phyloP scores from a whole-genome alignment of 2,888 invertebrate species.

The Cantharis lateralis region DNA sequence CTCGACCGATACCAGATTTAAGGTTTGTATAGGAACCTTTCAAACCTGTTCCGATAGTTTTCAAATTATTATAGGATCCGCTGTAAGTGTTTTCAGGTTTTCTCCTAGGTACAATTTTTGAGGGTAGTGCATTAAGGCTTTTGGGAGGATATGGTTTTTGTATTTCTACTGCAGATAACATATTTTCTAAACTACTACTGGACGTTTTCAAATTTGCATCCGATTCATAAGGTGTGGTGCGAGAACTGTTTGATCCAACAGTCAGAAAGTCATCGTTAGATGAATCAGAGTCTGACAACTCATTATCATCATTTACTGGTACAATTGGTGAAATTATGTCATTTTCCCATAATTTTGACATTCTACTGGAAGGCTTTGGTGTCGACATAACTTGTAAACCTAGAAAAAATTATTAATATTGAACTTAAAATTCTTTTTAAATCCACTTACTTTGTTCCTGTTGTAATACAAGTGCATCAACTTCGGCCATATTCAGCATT shows the following conservation, averaged over 20 bases:
- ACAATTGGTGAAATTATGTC: conserved; percentile 49
- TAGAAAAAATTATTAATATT: conserved; percentile 18
- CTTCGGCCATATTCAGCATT: conserved; percentile 51
- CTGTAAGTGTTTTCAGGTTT: conserved; percentile 26
- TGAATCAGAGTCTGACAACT: conserved; percentile 51
- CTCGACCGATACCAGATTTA: conserved; percentile 25
- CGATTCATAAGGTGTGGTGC: background rate
- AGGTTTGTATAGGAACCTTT: conserved; percentile 36
- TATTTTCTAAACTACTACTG: background rate
- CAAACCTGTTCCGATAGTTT: conserved; percentile 44
- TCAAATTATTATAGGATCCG: conserved; percentile 45
- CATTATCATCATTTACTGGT: conserved; percentile 34
- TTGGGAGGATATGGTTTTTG: conserved; percentile 5
- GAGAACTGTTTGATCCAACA: conserved; percentile 35
- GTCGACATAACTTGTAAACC: conserved; percentile 53
- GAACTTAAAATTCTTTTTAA: background rate
- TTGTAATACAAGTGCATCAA: conserved; percentile 51
- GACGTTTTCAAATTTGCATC: background rate
- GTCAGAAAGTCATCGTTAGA: conserved; percentile 49
- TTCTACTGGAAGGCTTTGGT: conserved; percentile 44
- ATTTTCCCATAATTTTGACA: conserved; percentile 38
- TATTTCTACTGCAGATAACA: background rate
- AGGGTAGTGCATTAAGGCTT: background rate
- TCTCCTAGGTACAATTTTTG: conserved; percentile 12
- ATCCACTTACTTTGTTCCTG: conserved; percentile 52